Percentiles rank a stretch among this genome's conserved stretches.
Conservation (phyloP, 2,797 vertebrate species). For the Vespertilio murinus region DNA sequence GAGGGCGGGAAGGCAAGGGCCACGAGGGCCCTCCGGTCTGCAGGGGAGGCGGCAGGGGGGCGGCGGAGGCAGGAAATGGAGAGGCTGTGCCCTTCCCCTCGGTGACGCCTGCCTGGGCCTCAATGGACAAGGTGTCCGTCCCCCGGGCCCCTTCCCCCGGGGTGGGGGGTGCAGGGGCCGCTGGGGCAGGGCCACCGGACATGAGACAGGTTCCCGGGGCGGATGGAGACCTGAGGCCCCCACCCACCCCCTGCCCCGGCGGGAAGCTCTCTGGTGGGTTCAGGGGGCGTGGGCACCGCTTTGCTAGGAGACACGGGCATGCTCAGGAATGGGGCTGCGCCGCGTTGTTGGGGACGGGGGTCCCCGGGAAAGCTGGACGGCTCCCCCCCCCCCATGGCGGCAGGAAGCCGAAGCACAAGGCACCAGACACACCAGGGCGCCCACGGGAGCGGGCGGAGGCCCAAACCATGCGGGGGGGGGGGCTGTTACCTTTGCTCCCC, state of each 20-base stretch:
- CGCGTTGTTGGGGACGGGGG: not conserved
- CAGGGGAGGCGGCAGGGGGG: constrained; percentile 56
- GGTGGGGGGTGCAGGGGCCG: not conserved
- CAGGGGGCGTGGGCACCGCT: not conserved
- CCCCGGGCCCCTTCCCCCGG: not conserved
- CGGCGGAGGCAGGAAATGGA: constrained; percentile 24
- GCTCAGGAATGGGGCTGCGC: not conserved
- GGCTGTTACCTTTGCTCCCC: not conserved
- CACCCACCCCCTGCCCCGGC: not conserved
- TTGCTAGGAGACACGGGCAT: not conserved
- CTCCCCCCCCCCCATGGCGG: not conserved
- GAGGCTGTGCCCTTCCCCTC: constrained; percentile 46
- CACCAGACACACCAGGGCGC: not conserved
- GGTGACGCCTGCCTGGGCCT: constrained; percentile 76
- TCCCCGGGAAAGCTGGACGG: not conserved
- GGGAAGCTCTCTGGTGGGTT: not conserved
- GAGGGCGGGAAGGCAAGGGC: constrained; percentile 61
- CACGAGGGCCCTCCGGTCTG: constrained; percentile 60
- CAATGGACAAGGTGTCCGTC: constrained; percentile 52
- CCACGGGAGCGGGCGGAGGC: not conserved
- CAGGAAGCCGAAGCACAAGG: not conserved
- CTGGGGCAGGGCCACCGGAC: constrained; percentile 19
- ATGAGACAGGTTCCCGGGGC: not conserved
- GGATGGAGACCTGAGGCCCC: not conserved
- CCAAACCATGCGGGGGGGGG: not conserved